Evolutionary conservation across 2,113 vertebrate genomes (phyloP), one percentile per base, ranked within the genome.

Genomic region (Labeo rohita): DNA sequence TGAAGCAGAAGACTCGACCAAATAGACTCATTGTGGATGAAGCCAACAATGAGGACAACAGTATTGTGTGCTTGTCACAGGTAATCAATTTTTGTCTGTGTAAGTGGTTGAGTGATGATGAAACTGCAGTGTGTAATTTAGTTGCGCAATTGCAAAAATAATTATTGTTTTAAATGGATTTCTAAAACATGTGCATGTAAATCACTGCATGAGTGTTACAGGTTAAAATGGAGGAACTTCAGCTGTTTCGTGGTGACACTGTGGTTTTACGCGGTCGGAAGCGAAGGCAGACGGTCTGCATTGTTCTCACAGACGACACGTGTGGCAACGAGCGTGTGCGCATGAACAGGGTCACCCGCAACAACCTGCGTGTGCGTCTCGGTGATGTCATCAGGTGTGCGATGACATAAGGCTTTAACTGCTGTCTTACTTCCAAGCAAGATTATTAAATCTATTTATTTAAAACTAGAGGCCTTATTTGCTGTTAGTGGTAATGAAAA

Each of bases 21-120:
- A 95, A 95, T 89, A 91, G 95, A 23, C 93, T 96, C 7, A 61
- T 95, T 28, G 95, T 96, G 88, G 95, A 95, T 9, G 94, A 95
- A 86, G 91, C 93, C 3, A 87, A 91, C 50, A 95, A 93, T 90
- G 95, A 95, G 65, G 95, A 95, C 92, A 95, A 93, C 91, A 95
- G 95, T 90, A 94, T 95, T 10, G 93, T 95, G 76, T 92, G 93
- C 87, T 91, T 96, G 39, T 92, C 95, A 18, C 94, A 94, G 94
- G 95, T 93, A 36, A 88, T 82, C 16, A 28, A 28, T 28, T 28
- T 28, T 28, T 81, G 39, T 78, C 15, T 74, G 63, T 36, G 63
- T 6, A 28, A 2, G 2, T 36, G 65, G 8, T 61, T 3, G 59
- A 61, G 18, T 21, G 56, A 59, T 50, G 10, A 50, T 21, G 56